These are phyloP conservation scores for Papilio machaon DNA, from an alignment of 1,140 invertebrate genomes.

Conservation along the genomic window DNA sequence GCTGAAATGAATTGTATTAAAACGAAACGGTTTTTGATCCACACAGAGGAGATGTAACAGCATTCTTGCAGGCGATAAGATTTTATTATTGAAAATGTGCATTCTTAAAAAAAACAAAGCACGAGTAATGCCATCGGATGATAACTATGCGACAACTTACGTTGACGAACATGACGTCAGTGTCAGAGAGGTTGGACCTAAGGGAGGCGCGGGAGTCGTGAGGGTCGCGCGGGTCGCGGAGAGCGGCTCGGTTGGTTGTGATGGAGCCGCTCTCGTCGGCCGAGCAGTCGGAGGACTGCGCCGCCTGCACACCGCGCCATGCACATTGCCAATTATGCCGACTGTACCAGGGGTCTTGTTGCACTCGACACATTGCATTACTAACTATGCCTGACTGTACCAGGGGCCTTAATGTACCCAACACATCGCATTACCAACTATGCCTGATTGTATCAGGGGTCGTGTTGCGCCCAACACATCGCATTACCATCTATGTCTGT, in stretches of 20 bases:
- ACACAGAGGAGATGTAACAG: not conserved
- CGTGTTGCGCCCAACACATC: no score
- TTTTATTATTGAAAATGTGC: not conserved
- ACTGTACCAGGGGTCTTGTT: not conserved
- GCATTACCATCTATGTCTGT: not conserved
- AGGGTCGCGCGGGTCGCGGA: conserved; percentile 75
- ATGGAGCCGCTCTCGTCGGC: conserved; percentile 89
- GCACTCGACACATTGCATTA: no score
- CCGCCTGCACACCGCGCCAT: conserved; percentile 82
- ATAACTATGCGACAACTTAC: conserved; percentile 83
- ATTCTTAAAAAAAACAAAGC: not conserved
- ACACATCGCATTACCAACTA: no score
- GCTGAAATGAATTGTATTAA: not conserved
- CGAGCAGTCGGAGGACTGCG: conserved; percentile 84
- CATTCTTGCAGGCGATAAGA: not conserved
- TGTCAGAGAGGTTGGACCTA: conserved; percentile 95
- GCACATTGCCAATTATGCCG: conserved; percentile 48
- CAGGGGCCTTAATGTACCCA: not conserved
- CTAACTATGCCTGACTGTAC: not conserved
- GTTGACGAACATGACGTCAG: conserved; percentile 94
- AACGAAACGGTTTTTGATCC: not conserved
- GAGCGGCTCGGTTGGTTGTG: conserved; percentile 89
- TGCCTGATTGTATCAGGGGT: not conserved
- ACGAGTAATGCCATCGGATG: not conserved
- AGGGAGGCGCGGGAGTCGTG: conserved; percentile 77